Percentiles rank a stretch among this genome's conserved stretches.
Conservation (phyloP, 2,797 vertebrate species). For the Macropodus opercularis region DNA sequence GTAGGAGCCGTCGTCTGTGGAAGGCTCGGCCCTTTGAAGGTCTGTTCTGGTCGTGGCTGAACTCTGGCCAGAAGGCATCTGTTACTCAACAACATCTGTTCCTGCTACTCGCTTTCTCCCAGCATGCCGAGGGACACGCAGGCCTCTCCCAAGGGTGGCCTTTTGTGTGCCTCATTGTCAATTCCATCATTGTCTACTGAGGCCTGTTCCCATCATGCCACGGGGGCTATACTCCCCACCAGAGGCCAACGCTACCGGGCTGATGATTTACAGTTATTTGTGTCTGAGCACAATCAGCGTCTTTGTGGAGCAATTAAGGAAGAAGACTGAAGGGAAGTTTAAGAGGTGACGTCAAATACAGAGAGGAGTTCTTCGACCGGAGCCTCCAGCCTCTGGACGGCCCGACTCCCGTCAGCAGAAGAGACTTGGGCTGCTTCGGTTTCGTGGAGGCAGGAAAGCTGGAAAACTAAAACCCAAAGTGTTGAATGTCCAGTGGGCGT, state of each 20-base stretch:
- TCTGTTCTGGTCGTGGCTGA: constrained; percentile 70
- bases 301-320: constrained; percentile 43
- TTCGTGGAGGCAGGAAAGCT: constrained; percentile 12
- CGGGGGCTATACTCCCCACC: constrained; percentile 69
- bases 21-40: constrained; percentile 68
- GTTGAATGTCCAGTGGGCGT: constrained; percentile 37
- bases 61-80: constrained; percentile 81
- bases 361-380: too few relatives aligned
- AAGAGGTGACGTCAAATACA: neutral
- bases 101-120: constrained; percentile 75
- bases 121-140: constrained; percentile 80
- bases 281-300: constrained; percentile 41
- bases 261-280: constrained; percentile 67
- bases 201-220: constrained; percentile 75
- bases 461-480: constrained; percentile 9
- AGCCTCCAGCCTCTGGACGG: neutral
- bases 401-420: neutral
- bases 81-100: constrained; percentile 85
- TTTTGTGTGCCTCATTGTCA: constrained; percentile 81
- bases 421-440: neutral
- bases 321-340: constrained; percentile 20
- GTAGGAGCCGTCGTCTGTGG: constrained; percentile 37
- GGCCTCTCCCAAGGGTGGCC: constrained; percentile 78
- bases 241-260: constrained; percentile 51
- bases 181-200: constrained; percentile 79